Base-by-base conservation (phyloP, 2,113 vertebrate genomes). In the Monarcha castaneiventris region DNA sequence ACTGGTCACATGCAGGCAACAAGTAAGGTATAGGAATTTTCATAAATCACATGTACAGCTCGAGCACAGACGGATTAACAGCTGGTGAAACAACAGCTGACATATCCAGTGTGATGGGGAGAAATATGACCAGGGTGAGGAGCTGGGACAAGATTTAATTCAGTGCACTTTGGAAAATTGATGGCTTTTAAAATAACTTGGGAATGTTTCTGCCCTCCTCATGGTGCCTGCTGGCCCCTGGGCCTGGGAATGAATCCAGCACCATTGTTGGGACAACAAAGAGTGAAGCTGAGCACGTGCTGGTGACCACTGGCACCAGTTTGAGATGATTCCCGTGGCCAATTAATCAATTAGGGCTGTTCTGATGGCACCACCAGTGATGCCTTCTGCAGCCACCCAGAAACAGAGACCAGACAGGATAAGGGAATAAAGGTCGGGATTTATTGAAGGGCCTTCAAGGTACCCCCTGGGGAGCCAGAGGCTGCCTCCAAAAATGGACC, bases 61-160 rank as follows among this genome's bases (percentile, higher is more conserved):
- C 9, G 13, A 71, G 54, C 58, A 82, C 84, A 97, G 96, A 87
- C 3, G 21, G 94, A 97, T 96, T 96, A 95, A 74, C 94, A 95
- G 94, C 84, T 93, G 89, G 63, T 48, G 71, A 83, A 89, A 95
- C 54, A 95, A 88, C 82, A 95, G 79, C 88, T 75, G 89, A 88
- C 84, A 69, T 10, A 11, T 0, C 88, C 91, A 93, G 16, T 12
- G 7, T 85, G 84, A 59, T 79, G 73, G 64, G 17, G 67, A 78
- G 66, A 95, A 92, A 78, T 84, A 96, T 27, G 87, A 33, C 51
- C 55, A 71, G 58, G 86, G 84, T 93, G 94, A 91, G 83, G 30
- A 77, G 90, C 69, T 64, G 86, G 89, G 92, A 92, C 83, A 77
- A 64, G 62, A 62, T 93, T 92, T 92, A 89, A 74, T 84, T 94